phyloP scores from a whole-genome alignment of 2,113 vertebrate species.

The Heloderma charlesbogerti region DNA sequence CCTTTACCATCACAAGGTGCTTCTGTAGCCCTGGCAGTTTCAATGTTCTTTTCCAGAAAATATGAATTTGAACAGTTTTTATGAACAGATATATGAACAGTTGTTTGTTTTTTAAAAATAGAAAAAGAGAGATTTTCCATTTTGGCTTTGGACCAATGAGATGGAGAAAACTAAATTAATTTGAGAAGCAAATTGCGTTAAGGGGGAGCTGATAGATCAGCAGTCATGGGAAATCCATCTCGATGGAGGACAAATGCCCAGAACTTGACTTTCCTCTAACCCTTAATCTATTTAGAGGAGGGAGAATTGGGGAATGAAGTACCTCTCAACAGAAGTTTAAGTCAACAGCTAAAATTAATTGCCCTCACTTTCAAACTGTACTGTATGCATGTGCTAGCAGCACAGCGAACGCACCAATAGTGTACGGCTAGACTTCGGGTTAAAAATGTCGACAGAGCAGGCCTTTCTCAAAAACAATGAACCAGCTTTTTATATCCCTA shows the following conservation, averaged over 20 bases:
- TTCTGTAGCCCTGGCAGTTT: conserved; percentile 19
- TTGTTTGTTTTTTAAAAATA: background rate
- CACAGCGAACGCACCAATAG: conserved; percentile 64
- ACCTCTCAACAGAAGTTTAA: conserved; percentile 80
- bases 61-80: conserved; percentile 3
- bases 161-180: conserved; percentile 66
- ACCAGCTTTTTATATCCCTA: background rate
- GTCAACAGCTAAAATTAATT: conserved; percentile 87
- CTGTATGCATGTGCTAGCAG: conserved; percentile 50
- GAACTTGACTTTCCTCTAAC: conserved; percentile 77
- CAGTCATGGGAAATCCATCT: conserved; percentile 71
- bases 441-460: conserved; percentile 53
- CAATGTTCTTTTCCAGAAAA: conserved; percentile 40
- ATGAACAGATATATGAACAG: background rate
- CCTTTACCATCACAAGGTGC: background rate
- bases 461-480: conserved; percentile 33
- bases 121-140: conserved; percentile 25
- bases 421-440: conserved; percentile 55
- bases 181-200: conserved; percentile 69
- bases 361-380: conserved; percentile 76
- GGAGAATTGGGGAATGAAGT: conserved; percentile 79
- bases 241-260: conserved; percentile 70
- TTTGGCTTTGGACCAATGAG: conserved; percentile 58
- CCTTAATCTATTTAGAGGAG: conserved; percentile 76
- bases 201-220: conserved; percentile 67